Conservation (phyloP, 2,797 vertebrate species). For the Lepus townsendii region DNA sequence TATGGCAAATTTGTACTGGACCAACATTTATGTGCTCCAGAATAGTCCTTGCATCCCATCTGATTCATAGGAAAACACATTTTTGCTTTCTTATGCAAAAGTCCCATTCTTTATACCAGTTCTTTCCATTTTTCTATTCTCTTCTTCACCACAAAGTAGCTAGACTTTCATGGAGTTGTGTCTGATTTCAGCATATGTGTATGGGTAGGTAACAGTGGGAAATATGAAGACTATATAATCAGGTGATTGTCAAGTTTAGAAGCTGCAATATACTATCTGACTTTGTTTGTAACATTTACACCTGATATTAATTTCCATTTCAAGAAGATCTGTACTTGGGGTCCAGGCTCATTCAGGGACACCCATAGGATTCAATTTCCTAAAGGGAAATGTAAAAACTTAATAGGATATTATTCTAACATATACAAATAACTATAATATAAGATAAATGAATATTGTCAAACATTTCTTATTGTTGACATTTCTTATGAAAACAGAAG, state of each 20-base stretch:
- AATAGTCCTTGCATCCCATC: background rate
- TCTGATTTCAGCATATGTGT: fast-evolving
- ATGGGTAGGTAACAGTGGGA: no score
- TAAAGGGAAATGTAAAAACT: background rate
- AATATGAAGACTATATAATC: fast-evolving
- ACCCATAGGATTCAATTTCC: background rate
- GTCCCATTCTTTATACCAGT: background rate
- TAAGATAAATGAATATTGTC: background rate
- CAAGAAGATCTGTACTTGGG: background rate
- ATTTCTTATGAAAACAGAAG: background rate
- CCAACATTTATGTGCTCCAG: background rate
- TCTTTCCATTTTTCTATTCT: background rate
- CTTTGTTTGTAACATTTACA: background rate
- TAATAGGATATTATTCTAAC: background rate
- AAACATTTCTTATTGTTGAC: background rate
- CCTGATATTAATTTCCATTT: background rate
- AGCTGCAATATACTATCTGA: fast-evolving
- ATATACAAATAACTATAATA: background rate
- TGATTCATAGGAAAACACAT: background rate
- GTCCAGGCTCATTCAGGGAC: background rate
- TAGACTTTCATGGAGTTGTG: no score
- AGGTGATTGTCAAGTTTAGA: fast-evolving
- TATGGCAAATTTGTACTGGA: background rate
- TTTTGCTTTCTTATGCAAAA: background rate
- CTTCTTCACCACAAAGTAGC: background rate